Evolutionary conservation across 2,888 invertebrate species (phyloP), one percentile per base, ranked within the genome.

Genomic region (Rotaria socialis): DNA sequence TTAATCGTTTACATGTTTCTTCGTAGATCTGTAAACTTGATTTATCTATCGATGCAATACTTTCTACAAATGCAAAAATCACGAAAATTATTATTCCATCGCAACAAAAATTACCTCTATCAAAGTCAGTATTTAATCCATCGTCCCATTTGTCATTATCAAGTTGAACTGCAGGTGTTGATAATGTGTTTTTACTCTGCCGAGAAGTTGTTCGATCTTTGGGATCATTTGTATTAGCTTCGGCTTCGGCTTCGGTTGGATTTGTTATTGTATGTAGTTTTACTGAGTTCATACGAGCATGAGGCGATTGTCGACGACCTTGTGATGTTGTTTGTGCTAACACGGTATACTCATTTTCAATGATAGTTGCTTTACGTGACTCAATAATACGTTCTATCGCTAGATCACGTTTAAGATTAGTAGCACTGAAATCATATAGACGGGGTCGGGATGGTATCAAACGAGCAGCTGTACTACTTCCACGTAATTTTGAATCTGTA

Each of bases 1-100:
- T 80, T 14, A 80, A 80, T 47, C 47, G 80, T 80, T 47, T 80
- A 80, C 80, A 80, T 80, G 80, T 80, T 80, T 80, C 80, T 80
- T 80, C 80, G 5, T 80, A 80, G 10, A 80, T 14, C 11, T 47
- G 47, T 47, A 80, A 47, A 80, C 80, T 47, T 24, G 47, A 47
- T 80, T 80, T 47, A 47, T 80, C 24, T 24, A 24, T n/a, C n/a
- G 80, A n/a, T 24, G 22, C 11, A 80, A 47, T n/a, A 24, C 35
- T 35, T 14, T 24, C 80, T 80, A 80, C 24, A 1, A 41, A 67
- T 35, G 14, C 1, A 60, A 67, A 67, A 67, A 67, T 16, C 4
- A 67, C 35, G 5, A 14, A 52, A 52, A 52, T 50, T 14, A 35
- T 27, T 27, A 67, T 22, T 52, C 52, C 16, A 11, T 14, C 14